These are phyloP conservation scores for Plebejus anna DNA, from an alignment of 2,888 invertebrate species.

Conservation along the genomic window DNA sequence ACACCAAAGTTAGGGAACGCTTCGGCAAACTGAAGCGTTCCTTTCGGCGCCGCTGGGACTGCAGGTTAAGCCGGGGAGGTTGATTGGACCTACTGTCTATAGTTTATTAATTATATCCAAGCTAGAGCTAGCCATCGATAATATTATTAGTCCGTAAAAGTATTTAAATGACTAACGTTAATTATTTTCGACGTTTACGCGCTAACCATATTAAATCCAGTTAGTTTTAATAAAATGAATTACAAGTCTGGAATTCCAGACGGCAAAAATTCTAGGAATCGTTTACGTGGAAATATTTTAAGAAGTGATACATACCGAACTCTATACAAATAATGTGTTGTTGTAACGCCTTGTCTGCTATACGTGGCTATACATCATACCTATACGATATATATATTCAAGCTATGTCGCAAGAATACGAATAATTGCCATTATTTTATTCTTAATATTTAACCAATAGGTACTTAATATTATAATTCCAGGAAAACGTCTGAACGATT, in stretches of 20 bases:
- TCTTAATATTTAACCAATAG: not conserved
- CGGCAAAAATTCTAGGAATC: not conserved
- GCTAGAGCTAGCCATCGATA: too few relatives aligned
- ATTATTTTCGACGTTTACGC: not conserved
- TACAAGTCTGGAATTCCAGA: not conserved
- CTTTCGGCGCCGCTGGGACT: too few relatives aligned
- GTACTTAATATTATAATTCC: too few relatives aligned
- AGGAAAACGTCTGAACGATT: too few relatives aligned
- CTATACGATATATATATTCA: not conserved
- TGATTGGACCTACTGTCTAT: too few relatives aligned
- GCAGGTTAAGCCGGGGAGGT: too few relatives aligned
- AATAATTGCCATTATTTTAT: not conserved
- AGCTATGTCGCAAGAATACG: not conserved
- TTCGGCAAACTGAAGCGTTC: too few relatives aligned
- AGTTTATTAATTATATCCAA: too few relatives aligned
- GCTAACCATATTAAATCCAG: not conserved
- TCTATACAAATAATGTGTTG: conserved; percentile 8
- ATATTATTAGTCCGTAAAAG: not conserved
- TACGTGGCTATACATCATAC: too few relatives aligned
- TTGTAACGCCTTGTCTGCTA: not conserved
- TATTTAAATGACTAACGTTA: not conserved
- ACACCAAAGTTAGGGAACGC: too few relatives aligned
- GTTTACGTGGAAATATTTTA: conserved; percentile 21
- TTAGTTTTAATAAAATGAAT: not conserved
- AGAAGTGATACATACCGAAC: conserved; percentile 8